Evolutionary conservation across 2,888 invertebrate species (phyloP), one percentile per base, ranked within the genome.

Genomic region (Trisateles emortualis): DNA sequence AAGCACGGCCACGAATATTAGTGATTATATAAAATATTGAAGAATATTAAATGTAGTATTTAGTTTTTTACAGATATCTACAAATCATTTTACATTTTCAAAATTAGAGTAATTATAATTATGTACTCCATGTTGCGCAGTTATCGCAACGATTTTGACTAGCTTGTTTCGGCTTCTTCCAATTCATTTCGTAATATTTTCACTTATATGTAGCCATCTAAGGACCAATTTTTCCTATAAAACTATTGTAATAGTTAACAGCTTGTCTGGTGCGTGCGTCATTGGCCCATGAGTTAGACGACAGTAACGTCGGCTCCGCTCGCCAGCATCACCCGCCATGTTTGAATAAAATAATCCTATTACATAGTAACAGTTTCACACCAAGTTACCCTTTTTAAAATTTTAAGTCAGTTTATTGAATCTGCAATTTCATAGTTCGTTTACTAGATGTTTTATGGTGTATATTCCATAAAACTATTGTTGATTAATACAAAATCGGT

Each of bases 11-110:
- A 67, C 66, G 59, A 64, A 55, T 61, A 74, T 74, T 72, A 68
- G 63, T 59, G 52, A 59, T 55, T 61, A 59, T 36, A 33, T 52
- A 43, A 64, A 76, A 75, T 74, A 68, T 71, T 74, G 76, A 72
- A 70, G 71, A 71, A 78, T 76, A 74, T 72, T 67, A 70, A 73
- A 70, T 74, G 76, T 80, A 81, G 83, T 68, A 70, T 78, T 83
- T 86, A 85, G 86, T 86, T 87, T 84, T 83, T 73, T 83, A 80
- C 74, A 62, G 51, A 78, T 79, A 81, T 79, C 78, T 74, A 75
- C 74, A 72, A 63, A 65, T 65, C 76, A 74, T 68, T 76, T 74
- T 77, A 77, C 79, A 79, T 79, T 78, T 76, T 79, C 78, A 71
- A 62, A n/a, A 71, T 64, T 72, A 74, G 74, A 68, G 41, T 58